Conservation (phyloP, 2,888 invertebrate genomes). For the Glyphotaelius pellucidus region DNA sequence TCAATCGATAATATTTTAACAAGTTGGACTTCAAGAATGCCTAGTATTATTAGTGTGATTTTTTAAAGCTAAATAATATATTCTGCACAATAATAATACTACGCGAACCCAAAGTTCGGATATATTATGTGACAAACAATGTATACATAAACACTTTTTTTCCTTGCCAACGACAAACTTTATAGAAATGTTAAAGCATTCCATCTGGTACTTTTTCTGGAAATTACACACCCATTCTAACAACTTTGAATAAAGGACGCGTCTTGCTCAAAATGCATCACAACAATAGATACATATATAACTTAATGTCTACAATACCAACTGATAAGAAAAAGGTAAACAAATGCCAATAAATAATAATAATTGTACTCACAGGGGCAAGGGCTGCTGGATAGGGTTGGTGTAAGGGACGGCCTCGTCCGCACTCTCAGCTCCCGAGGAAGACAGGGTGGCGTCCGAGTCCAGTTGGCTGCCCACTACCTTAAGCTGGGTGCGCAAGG, state of each 20-base stretch:
- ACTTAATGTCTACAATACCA: background rate
- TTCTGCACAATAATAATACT: background rate
- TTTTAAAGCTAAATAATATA: background rate
- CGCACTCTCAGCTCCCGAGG: slow-evolving; percentile 95
- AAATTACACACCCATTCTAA: background rate
- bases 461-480: slow-evolving; percentile 88
- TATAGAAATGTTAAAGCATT: background rate
- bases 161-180: background rate
- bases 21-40: background rate
- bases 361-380: slow-evolving; percentile 85
- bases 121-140: background rate
- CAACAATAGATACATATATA: background rate
- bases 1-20: background rate
- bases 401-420: slow-evolving; percentile 91
- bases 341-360: background rate
- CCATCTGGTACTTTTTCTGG: background rate
- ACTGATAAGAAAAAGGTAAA: slow-evolving; percentile 16
- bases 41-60: background rate
- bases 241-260: background rate
- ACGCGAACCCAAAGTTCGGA: background rate
- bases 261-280: background rate
- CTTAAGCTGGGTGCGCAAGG: slow-evolving; percentile 84
- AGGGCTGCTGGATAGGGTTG: slow-evolving; percentile 85
- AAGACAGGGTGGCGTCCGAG: slow-evolving; percentile 95
- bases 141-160: background rate